phyloP scores from a whole-genome alignment of 2,888 invertebrate species.

The Orthosia gracilis region DNA sequence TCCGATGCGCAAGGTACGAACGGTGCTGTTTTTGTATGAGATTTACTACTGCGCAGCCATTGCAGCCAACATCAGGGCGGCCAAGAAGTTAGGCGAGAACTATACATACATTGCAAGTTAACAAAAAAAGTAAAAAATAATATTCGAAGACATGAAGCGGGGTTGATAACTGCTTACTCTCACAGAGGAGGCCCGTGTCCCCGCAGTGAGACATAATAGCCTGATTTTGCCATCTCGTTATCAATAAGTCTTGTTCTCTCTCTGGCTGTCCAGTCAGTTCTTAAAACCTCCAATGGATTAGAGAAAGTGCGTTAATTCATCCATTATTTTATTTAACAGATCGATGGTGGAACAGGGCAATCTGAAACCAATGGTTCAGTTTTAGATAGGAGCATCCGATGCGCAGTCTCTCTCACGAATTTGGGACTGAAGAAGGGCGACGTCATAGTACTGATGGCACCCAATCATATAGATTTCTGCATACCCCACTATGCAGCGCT shows the following conservation, averaged over 20 bases:
- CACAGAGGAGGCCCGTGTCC: no score
- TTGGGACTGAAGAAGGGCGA: conserved; percentile 82
- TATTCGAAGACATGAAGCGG: no score
- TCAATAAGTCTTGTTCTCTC: neutral
- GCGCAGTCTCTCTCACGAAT: conserved; percentile 74
- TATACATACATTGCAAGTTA: neutral
- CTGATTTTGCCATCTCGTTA: neutral
- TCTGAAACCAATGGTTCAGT: conserved; percentile 61
- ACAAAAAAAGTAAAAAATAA: no score
- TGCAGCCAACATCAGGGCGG: no score
- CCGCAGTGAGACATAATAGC: no score
- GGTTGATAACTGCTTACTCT: no score
- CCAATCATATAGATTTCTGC: conserved; percentile 82
- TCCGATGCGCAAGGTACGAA: no score
- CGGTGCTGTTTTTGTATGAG: no score
- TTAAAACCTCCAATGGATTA: neutral
- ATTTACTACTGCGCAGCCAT: no score
- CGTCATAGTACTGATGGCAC: conserved; percentile 85
- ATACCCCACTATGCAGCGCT: conserved; percentile 86
- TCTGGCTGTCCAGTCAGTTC: no score
- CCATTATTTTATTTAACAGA: neutral
- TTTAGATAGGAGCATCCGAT: conserved; percentile 59
- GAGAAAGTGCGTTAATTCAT: neutral
- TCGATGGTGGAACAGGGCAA: neutral
- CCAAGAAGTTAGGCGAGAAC: no score